A percentile compares a stretch with the other conserved stretches of the same genome.
phyloP scores from a whole-genome alignment of 2,113 vertebrate species.

The Danio rerio region GRCz12tu NC_133198.1:6147001-6147500 shows the following conservation, averaged over 20 bases:
- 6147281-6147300: not conserved
- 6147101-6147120: not conserved
- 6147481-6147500: too few species aligned
- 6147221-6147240: not conserved
- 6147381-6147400: too few species aligned
- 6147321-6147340: not conserved
- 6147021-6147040: constrained; percentile 12
- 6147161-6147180: not conserved
- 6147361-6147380: too few species aligned
- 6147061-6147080: not conserved
- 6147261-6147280: not conserved
- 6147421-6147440: too few species aligned
- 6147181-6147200: not conserved
- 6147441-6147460: too few species aligned
- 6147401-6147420: too few species aligned
- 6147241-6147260: not conserved
- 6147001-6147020: not conserved
- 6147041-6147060: too few species aligned
- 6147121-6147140: not conserved
- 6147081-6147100: not conserved
- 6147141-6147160: not conserved
- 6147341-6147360: too few species aligned
- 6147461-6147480: too few species aligned
- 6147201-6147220: not conserved
- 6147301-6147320: not conserved